Conservation (phyloP, 1,140 invertebrate genomes). For the Acromyrmex echinatior region DNA sequence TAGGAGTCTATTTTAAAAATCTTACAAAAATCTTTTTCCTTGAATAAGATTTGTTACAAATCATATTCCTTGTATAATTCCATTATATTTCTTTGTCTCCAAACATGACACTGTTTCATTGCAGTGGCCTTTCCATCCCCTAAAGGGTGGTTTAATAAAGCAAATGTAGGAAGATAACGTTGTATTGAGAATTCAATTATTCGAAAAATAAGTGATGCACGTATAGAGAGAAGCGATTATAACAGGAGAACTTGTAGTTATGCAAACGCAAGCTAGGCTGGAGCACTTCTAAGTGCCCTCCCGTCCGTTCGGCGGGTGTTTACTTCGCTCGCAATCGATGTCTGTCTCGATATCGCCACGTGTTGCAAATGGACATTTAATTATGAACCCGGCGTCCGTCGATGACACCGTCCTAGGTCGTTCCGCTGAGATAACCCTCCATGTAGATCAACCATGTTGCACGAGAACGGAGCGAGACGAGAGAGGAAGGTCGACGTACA, state of each 20-base stretch:
- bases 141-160: background rate
- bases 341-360: background rate
- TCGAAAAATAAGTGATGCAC: background rate
- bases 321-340: conserved; percentile 49
- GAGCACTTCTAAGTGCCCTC: conserved; percentile 7
- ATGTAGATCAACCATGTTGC: conserved; percentile 31
- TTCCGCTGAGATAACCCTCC: conserved; percentile 64
- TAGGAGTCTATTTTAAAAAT: too few relatives aligned
- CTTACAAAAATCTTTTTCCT: too few relatives aligned
- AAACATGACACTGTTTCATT: too few relatives aligned
- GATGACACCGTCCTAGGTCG: conserved; percentile 60
- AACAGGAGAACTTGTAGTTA: background rate
- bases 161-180: background rate
- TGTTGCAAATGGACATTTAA: conserved; percentile 74
- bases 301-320: background rate
- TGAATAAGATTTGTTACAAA: too few relatives aligned
- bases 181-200: background rate
- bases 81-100: too few relatives aligned
- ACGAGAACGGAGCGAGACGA: background rate
- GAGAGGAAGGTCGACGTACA: conserved; percentile 46
- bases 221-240: background rate
- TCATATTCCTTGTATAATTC: too few relatives aligned
- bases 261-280: background rate
- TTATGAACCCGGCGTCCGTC: conserved; percentile 64
- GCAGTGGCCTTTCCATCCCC: too few relatives aligned